Conservation (phyloP, 1,140 invertebrate genomes). For the Danaus melanippus region DNA sequence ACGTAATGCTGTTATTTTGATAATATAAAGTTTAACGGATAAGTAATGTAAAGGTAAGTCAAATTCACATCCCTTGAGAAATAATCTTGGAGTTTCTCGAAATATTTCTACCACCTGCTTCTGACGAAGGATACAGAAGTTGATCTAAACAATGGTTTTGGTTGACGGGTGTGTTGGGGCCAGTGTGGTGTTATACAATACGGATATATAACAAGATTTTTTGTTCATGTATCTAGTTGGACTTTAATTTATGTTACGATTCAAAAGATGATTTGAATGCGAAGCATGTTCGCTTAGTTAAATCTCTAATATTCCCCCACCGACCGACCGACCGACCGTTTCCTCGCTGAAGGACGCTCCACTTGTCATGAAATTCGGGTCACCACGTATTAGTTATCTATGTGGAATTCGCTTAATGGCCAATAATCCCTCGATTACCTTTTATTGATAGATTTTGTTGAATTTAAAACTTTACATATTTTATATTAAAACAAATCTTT, state of each 20-base stretch:
- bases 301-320: conserved; percentile 1
- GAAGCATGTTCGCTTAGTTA: neutral
- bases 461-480: too few relatives aligned
- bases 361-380: conserved; percentile 58
- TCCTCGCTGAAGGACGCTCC: conserved; percentile 17
- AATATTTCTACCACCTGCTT: conserved; percentile 20
- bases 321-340: conserved; percentile 25
- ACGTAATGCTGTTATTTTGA: too few relatives aligned
- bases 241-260: conserved; percentile 5
- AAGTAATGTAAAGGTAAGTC: too few relatives aligned
- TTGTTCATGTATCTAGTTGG: neutral
- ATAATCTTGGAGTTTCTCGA: conserved; percentile 18
- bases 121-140: conserved; percentile 17
- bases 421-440: conserved; percentile 22
- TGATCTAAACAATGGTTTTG: conserved; percentile 8
- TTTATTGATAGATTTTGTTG: neutral
- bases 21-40: too few relatives aligned
- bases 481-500: too few relatives aligned
- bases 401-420: conserved; percentile 39
- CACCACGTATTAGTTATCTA: conserved; percentile 54
- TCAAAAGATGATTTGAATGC: conserved; percentile 1
- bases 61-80: conserved; percentile 19
- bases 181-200: too few relatives aligned
- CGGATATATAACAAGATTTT: too few relatives aligned
- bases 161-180: neutral